phyloP scores from a whole-genome alignment of 2,888 invertebrate species.

The Amorpha juglandis region DNA sequence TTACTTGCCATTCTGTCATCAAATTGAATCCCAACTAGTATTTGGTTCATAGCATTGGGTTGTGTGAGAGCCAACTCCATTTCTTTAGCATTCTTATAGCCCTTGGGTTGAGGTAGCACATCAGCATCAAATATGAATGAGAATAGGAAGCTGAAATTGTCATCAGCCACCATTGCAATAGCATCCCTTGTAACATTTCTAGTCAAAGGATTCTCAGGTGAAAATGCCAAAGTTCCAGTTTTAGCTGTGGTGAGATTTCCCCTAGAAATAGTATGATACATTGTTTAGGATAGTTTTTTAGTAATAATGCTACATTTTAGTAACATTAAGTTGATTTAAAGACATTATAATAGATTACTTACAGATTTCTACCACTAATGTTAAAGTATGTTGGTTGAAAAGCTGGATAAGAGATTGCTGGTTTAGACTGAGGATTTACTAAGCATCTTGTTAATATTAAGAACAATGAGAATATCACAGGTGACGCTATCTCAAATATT shows the following conservation, averaged over 20 bases:
- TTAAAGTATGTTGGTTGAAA: constrained; percentile 76
- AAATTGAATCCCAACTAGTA: constrained; percentile 76
- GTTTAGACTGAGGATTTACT: constrained; percentile 85
- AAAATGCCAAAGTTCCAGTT: constrained; percentile 74
- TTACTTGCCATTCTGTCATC: constrained; percentile 76
- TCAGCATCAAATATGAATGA: constrained; percentile 65
- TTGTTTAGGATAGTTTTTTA: neutral
- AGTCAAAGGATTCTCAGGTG: constrained; percentile 72
- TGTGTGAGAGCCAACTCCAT: constrained; percentile 68
- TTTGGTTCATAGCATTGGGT: constrained; percentile 73
- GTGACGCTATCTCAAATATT: constrained; percentile 88
- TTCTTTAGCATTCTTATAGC: constrained; percentile 65
- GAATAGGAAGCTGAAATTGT: constrained; percentile 69
- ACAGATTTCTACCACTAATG: constrained; percentile 67
- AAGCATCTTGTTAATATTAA: constrained; percentile 89
- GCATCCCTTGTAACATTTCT: constrained; percentile 69
- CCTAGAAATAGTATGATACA: constrained; percentile 43
- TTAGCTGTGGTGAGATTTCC: constrained; percentile 68
- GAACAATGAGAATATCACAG: constrained; percentile 88
- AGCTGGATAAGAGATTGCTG: constrained; percentile 61
- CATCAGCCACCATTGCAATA: constrained; percentile 68
- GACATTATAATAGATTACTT: constrained; percentile 48
- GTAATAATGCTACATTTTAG: neutral
- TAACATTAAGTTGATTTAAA: too few species aligned
- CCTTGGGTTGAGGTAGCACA: constrained; percentile 71